Evolutionary conservation across 2,888 invertebrate genomes (phyloP), one percentile per base, ranked within the genome.

Genomic region (Mylabris sibirica): DNA sequence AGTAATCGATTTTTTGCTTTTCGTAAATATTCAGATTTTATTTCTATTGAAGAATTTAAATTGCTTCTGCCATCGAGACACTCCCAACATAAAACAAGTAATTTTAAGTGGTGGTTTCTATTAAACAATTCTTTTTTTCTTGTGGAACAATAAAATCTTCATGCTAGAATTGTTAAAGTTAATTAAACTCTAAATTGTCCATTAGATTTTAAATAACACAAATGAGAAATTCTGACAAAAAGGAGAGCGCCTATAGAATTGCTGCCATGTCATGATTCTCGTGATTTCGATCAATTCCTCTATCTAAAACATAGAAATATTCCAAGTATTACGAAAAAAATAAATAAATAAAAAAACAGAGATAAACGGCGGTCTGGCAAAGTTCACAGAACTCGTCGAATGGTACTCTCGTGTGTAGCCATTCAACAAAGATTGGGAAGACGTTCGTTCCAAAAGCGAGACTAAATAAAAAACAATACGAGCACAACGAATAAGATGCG

Each of bases 331-430:
- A 17, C 41, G 9, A 20, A 20, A 49, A 20, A 49, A 20, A 44
- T 17, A n/a, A 8, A 44, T 2, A 12, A 49, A 20, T n/a, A n/a
- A n/a, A n/a, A n/a, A n/a, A n/a, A n/a, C n/a, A n/a, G n/a, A n/a
- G n/a, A n/a, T n/a, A n/a, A n/a, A n/a, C n/a, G n/a, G 20, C 20
- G 11, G 49, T 49, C 49, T 49, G 49, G 49, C 49, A 49, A 49
- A 49, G 49, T 49, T 49, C 49, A 49, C 49, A 49, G 49, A 49
- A 49, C 20, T 49, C n/a, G n/a, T 17, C 2, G 20, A 17, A n/a
- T 49, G 49, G 49, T 20, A 11, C 20, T 12, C 20, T 49, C 49
- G 20, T 49, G 49, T 44, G 5, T 14, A 44, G 17, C 44, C 17
- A 44, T 44, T 44, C 44, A 44, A 49, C 49, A 3, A 20, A 1